phyloP scores from a whole-genome alignment of 2,888 invertebrate genomes.

The Leucania comma region DNA sequence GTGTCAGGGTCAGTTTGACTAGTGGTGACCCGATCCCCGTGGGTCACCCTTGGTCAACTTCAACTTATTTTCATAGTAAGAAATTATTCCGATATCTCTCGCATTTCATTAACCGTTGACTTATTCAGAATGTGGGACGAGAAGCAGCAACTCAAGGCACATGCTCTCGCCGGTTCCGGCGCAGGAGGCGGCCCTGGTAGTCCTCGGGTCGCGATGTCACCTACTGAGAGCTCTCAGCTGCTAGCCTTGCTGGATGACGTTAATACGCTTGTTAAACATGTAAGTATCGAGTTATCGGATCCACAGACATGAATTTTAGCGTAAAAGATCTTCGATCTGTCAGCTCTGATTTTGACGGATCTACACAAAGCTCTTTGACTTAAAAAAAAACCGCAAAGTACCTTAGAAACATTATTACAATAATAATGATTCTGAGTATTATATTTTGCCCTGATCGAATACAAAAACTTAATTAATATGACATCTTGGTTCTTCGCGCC shows the following conservation, averaged over 20 bases:
- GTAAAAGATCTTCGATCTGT: not conserved
- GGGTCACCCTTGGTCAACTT: no score
- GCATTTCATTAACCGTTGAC: conserved; percentile 5
- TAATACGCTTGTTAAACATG: conserved; percentile 96
- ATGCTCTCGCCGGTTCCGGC: conserved; percentile 70
- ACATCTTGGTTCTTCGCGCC: not conserved
- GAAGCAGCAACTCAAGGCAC: conserved; percentile 86
- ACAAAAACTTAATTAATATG: not conserved
- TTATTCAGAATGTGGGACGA: conserved; percentile 83
- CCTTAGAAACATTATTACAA: not conserved
- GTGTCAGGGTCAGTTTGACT: no score
- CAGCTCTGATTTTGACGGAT: no score
- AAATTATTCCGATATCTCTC: not conserved
- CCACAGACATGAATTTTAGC: not conserved
- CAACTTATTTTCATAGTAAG: not conserved
- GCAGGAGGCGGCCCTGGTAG: conserved; percentile 60
- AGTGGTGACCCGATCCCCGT: no score
- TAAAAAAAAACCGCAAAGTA: not conserved
- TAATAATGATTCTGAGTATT: no score
- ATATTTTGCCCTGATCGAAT: no score
- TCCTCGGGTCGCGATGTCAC: conserved; percentile 81
- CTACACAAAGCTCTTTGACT: no score
- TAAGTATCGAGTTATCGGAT: conserved; percentile 77
- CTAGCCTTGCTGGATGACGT: conserved; percentile 96
- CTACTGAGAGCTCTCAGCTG: conserved; percentile 93